phyloP scores from a whole-genome alignment of 2,113 vertebrate genomes.

The Coturnix japonica region DNA sequence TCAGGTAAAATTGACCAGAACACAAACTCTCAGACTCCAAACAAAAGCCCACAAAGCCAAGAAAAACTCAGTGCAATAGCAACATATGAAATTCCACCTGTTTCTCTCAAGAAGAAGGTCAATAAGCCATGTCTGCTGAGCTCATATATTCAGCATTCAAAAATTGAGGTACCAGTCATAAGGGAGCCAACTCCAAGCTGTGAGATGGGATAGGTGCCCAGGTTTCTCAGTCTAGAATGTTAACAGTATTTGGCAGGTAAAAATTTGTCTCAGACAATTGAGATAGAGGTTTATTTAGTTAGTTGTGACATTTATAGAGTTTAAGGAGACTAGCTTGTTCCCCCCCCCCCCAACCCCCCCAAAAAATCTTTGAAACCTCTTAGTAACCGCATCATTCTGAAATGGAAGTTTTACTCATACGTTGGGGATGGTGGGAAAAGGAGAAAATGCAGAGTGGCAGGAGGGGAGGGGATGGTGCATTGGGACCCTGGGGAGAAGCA shows the following conservation, averaged over 20 bases:
- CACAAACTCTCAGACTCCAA: not conserved
- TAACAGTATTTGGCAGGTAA: not conserved
- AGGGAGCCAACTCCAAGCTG: not conserved
- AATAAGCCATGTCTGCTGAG: not conserved
- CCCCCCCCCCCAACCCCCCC: too few relatives aligned
- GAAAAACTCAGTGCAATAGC: not conserved
- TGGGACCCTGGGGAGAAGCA: not conserved
- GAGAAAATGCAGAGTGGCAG: not conserved
- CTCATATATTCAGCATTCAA: not conserved
- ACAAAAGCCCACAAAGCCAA: not conserved
- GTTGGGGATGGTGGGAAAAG: not conserved
- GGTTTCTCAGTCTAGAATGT: not conserved
- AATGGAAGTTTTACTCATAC: not conserved
- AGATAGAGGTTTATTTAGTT: not conserved
- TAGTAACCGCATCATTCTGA: not conserved
- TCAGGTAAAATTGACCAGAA: not conserved
- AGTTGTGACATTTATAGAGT: not conserved
- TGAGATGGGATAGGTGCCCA: accelerated
- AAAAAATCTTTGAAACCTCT: not conserved
- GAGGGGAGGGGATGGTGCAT: not conserved
- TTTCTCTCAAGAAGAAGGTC: not conserved
- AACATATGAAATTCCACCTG: accelerated
- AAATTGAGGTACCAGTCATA: accelerated
- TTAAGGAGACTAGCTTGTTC: not conserved
- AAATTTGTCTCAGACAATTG: not conserved